A percentile compares a stretch with the other conserved stretches of the same genome.
These are phyloP conservation scores for Enteromius argenteus DNA, from an alignment of 2,797 vertebrate species.

Conservation along the genomic window DNA sequence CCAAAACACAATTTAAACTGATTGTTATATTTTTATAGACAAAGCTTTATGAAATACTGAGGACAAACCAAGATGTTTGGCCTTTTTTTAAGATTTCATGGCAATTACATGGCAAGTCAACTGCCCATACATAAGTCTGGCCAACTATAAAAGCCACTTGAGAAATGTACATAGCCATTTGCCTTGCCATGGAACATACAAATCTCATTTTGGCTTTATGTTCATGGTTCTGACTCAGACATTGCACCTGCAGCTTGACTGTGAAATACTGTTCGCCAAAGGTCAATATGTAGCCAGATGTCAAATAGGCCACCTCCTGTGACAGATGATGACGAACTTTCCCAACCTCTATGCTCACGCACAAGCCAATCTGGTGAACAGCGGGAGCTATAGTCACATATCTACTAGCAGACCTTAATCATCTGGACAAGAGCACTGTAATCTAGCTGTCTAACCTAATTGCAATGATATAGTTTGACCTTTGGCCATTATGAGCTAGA, in stretches of 20 bases:
- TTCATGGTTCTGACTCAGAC: conserved; percentile 1
- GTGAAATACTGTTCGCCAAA: conserved; percentile 34
- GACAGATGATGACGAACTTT: conserved; percentile 29
- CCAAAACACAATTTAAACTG: neutral
- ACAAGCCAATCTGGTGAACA: conserved; percentile 43
- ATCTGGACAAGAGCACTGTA: conserved; percentile 43
- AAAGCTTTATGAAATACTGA: neutral
- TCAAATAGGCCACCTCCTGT: conserved; percentile 31
- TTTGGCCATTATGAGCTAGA: conserved; percentile 39
- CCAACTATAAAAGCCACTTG: conserved; percentile 13
- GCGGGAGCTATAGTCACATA: conserved; percentile 26
- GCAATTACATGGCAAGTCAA: neutral
- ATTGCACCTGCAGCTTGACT: conserved; percentile 14
- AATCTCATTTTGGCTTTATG: neutral
- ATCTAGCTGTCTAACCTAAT: conserved; percentile 29
- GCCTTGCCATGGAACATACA: neutral
- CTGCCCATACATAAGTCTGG: neutral
- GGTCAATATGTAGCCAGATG: conserved; percentile 34
- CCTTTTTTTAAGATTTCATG: neutral
- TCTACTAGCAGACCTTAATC: conserved; percentile 45
- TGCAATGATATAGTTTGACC: conserved; percentile 43
- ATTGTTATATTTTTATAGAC: conserved; percentile 11
- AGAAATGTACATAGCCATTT: neutral
- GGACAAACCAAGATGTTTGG: neutral
- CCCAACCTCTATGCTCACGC: neutral